Evolutionary conservation across 2,888 invertebrate genomes (phyloP).

Genomic region (Steinernema carpocapsae): DNA sequence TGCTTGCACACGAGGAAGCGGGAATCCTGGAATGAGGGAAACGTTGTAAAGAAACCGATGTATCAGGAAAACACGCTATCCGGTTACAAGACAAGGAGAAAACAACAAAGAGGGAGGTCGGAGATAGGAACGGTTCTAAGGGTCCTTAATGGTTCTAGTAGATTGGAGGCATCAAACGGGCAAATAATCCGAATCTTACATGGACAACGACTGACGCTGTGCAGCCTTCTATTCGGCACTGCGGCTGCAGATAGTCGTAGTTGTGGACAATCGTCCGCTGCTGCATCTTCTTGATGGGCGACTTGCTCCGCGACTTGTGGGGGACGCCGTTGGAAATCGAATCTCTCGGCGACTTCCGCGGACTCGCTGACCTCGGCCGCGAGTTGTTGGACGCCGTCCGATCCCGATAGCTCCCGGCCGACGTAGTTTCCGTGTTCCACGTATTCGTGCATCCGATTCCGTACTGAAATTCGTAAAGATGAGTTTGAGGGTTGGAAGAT

Average conservation of each 20-base stretch:
- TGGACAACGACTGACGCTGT: slow-evolving; percentile 63
- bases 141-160: too few relatives aligned
- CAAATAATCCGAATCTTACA: too few relatives aligned
- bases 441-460: slow-evolving; percentile 32
- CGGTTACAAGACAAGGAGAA: slow-evolving; percentile 16
- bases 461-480: slow-evolving; percentile 13
- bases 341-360: slow-evolving; percentile 41
- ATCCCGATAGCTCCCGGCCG: slow-evolving; percentile 22
- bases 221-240: slow-evolving; percentile 67
- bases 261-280: slow-evolving; percentile 50
- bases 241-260: slow-evolving; percentile 64
- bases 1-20: slow-evolving; percentile 67
- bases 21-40: slow-evolving; percentile 52
- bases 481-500: neutral
- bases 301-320: slow-evolving; percentile 32
- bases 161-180: too few relatives aligned
- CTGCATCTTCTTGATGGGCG: slow-evolving; percentile 25
- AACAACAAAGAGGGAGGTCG: neutral
- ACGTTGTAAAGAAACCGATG: slow-evolving; percentile 29
- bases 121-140: neutral
- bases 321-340: slow-evolving; percentile 40
- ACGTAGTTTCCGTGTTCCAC: slow-evolving; percentile 30
- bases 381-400: slow-evolving; percentile 19
- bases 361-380: slow-evolving; percentile 42
- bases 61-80: slow-evolving; percentile 23